A percentile compares a stretch with the other conserved stretches of the same genome.
These are phyloP conservation scores for Hoplias malabaricus DNA, from an alignment of 2,113 vertebrate species.

Conservation along the genomic window DNA sequence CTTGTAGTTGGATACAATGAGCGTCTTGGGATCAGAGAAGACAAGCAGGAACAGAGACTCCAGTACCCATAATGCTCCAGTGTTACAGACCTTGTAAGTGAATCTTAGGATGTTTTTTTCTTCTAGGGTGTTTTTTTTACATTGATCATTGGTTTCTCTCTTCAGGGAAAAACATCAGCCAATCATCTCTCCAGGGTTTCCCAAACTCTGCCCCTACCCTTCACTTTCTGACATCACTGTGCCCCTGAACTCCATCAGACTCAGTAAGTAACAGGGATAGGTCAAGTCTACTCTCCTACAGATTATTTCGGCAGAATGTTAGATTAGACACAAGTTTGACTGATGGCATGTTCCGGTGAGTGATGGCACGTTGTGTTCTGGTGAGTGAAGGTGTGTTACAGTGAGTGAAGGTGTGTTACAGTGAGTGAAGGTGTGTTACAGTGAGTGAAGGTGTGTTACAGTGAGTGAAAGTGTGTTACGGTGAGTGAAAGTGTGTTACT, in stretches of 20 bases:
- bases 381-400: too few species aligned
- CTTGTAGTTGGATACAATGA: constrained; percentile 20
- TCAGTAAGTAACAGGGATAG: constrained; percentile 69
- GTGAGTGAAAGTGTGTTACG: too few species aligned
- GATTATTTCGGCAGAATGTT: too few species aligned
- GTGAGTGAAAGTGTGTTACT: too few species aligned
- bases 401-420: too few species aligned
- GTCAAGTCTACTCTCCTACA: too few species aligned
- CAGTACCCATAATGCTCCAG: constrained; percentile 13
- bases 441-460: too few species aligned
- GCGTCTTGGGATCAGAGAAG: not conserved
- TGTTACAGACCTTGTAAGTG: not conserved
- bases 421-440: too few species aligned
- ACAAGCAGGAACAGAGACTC: not conserved
- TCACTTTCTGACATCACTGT: constrained; percentile 77
- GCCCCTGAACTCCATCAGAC: constrained; percentile 77
- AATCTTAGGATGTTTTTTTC: not conserved
- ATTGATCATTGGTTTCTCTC: not conserved
- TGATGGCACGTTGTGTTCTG: too few species aligned
- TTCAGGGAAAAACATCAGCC: constrained; percentile 17
- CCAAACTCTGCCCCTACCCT: constrained; percentile 21
- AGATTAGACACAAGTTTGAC: too few species aligned
- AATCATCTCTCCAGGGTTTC: not conserved
- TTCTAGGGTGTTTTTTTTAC: not conserved
- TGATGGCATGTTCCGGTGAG: too few species aligned